Evolutionary conservation across 2,113 vertebrate species (phyloP).

Genomic region (Periophthalmodon schlosseri): DNA sequence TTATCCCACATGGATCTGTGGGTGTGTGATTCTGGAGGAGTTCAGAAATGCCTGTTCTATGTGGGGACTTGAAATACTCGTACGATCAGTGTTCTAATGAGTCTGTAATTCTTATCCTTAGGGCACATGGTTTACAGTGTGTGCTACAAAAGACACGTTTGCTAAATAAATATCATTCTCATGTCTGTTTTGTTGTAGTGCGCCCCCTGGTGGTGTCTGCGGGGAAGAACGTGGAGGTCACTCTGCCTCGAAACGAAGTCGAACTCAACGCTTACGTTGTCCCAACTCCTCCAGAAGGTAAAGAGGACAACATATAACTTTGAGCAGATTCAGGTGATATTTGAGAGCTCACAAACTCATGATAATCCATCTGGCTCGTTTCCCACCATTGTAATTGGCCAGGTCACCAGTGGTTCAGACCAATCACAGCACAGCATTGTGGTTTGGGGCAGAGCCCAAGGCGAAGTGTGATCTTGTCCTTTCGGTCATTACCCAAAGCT

Average conservation of each 20-base stretch:
- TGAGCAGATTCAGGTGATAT: no score
- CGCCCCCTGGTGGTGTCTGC: constrained; percentile 94
- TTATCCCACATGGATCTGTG: neutral
- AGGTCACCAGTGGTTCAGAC: no score
- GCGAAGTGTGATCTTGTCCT: no score
- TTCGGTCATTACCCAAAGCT: no score
- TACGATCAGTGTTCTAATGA: neutral
- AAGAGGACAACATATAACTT: no score
- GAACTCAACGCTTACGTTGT: constrained; percentile 91
- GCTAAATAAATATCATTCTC: neutral
- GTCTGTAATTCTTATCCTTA: neutral
- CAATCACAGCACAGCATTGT: no score
- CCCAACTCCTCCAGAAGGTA: constrained; percentile 82
- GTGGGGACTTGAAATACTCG: neutral
- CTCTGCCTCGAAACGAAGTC: constrained; percentile 88
- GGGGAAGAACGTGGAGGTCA: constrained; percentile 90
- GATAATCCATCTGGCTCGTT: no score
- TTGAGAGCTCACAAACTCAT: no score
- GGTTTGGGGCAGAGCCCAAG: no score
- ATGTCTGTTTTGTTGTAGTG: constrained; percentile 42
- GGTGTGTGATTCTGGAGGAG: neutral
- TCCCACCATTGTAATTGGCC: no score
- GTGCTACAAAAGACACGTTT: neutral
- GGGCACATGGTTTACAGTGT: no score
- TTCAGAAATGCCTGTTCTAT: neutral